Percentiles rank a stretch among this genome's conserved stretches.
These are phyloP conservation scores for Isichthys henryi DNA, from an alignment of 2,113 vertebrate genomes.

Conservation along the genomic window DNA sequence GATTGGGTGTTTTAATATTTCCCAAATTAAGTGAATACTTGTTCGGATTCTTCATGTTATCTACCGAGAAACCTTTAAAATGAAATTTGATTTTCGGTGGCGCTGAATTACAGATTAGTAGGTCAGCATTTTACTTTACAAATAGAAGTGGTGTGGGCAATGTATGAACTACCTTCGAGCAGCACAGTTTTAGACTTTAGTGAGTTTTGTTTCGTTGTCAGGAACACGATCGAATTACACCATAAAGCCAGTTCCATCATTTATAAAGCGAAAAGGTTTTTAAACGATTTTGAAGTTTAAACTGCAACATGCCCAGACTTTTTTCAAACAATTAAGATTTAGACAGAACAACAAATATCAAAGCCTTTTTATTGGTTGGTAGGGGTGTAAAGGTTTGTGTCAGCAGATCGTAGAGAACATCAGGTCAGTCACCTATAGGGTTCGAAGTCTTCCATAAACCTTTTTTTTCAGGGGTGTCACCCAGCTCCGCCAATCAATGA, in stretches of 20 bases:
- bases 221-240: not conserved
- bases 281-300: not conserved
- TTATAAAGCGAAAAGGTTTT: not conserved
- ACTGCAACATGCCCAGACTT: not conserved
- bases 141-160: not conserved
- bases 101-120: not conserved
- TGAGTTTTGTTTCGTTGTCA: not conserved
- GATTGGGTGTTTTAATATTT: not conserved
- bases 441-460: not conserved
- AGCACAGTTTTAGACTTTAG: not conserved
- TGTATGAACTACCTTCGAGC: not conserved
- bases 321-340: not conserved
- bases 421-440: not conserved
- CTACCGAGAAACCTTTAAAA: not conserved
- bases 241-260: not conserved
- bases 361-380: not conserved
- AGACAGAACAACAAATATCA: not conserved
- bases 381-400: too few relatives aligned
- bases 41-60: not conserved
- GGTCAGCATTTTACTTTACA: not conserved
- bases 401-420: not conserved
- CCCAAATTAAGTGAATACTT: not conserved
- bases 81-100: not conserved
- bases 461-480: not conserved
- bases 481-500: not conserved